Conservation (phyloP, 30 jellyfish, hydroid and myxozoan genomes). For the Aurelia aurita region DNA sequence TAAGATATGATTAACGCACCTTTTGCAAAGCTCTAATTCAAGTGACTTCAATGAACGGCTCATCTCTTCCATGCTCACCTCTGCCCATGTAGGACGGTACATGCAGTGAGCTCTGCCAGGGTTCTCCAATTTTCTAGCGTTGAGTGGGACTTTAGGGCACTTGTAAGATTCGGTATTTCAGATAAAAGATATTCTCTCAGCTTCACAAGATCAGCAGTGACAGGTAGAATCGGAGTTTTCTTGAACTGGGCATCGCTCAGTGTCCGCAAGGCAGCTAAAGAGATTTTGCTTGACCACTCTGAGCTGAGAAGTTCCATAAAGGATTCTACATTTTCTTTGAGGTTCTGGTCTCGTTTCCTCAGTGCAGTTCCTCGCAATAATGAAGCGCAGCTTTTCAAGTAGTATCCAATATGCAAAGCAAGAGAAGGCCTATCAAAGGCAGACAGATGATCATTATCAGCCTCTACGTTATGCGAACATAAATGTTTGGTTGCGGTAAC, state of each 20-base stretch:
- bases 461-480: constrained; percentile 21
- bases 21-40: constrained; percentile 47
- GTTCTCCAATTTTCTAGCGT: constrained; percentile 46
- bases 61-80: constrained; percentile 45
- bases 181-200: constrained; percentile 18
- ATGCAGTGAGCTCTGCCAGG: constrained; percentile 37
- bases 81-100: constrained; percentile 33
- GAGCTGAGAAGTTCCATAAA: constrained; percentile 15
- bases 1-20: constrained; percentile 2
- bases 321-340: constrained; percentile 3
- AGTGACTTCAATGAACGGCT: constrained; percentile 27
- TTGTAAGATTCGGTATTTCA: constrained; percentile 26
- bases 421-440: constrained; percentile 50
- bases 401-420: constrained; percentile 41
- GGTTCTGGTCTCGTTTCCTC: not conserved
- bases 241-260: constrained; percentile 38
- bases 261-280: constrained; percentile 36
- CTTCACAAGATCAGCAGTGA: constrained; percentile 44
- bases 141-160: not conserved
- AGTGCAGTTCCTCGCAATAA: constrained; percentile 15
- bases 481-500: constrained; percentile 48
- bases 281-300: constrained; percentile 51
- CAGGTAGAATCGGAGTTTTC: constrained; percentile 20
- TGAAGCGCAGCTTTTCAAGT: constrained; percentile 19
- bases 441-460: constrained; percentile 33